phyloP scores from a whole-genome alignment of 1,140 invertebrate species.

The Aethina tumida region DNA sequence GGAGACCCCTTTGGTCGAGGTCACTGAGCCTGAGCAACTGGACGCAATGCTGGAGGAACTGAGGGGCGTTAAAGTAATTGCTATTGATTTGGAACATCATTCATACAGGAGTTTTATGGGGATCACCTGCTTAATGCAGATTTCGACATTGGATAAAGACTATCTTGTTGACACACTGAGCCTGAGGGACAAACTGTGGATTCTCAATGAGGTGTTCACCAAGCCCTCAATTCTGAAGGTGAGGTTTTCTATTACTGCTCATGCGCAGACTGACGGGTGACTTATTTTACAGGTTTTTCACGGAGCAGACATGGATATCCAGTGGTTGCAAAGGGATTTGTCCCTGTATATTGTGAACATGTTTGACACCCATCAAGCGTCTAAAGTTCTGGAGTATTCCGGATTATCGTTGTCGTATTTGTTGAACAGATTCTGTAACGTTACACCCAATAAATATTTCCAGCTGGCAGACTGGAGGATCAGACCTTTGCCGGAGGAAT shows the following conservation, averaged over 20 bases:
- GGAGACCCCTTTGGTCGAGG: constrained; percentile 54
- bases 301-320: constrained; percentile 79
- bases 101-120: constrained; percentile 73
- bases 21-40: constrained; percentile 59
- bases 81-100: constrained; percentile 86
- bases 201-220: constrained; percentile 87
- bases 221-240: constrained; percentile 86
- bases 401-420: constrained; percentile 71
- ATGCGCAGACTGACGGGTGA: not conserved
- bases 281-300: constrained; percentile 63
- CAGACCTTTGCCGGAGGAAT: constrained; percentile 73
- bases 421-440: constrained; percentile 66
- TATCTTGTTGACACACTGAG: constrained; percentile 85
- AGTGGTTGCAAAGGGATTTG: constrained; percentile 94
- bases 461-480: constrained; percentile 96
- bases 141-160: constrained; percentile 78
- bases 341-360: constrained; percentile 93
- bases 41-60: constrained; percentile 57
- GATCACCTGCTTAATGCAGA: constrained; percentile 90
- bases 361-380: constrained; percentile 92
- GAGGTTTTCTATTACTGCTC: too few species aligned
- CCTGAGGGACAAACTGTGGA: constrained; percentile 69
- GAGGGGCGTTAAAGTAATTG: constrained; percentile 57
- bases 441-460: constrained; percentile 79
- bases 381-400: constrained; percentile 61